Base-by-base conservation (phyloP, 1,140 invertebrate species). In the Sycophaga agraensis region DNA sequence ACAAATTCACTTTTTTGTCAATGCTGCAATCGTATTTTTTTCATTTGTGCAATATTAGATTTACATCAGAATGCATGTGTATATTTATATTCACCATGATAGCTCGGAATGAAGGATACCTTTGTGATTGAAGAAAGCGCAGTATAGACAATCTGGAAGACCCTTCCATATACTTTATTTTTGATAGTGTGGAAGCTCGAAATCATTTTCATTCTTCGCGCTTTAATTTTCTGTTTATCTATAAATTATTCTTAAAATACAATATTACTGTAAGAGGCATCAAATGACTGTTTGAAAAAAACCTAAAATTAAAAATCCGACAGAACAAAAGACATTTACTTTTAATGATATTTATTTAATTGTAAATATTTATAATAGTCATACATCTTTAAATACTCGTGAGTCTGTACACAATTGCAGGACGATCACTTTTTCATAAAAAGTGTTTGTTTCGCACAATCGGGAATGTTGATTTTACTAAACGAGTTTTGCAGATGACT, bases 111-210 rank as follows among this genome's bases (percentile, higher is more conserved):
- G 42, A 68, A 67, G 65, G 63, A 70, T 66, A 67, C 69, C 67
- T 70, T 69, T 71, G 69, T 66, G 66, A 68, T 66, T 59, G 19
- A 54, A 39, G 24, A 62, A 62, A 64, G 51, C 53, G 49, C 55
- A 69, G 58, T 51, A 68, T 55, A 65, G 59, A 66, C 65, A 65
- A 31, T 67, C 56, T 71, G 75, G 73, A 77, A 77, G 72, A 78
- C 73, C 68, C 74, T 76, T 76, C 75, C 75, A 72, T 57, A 54
- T 31, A 12, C 66, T 70, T 59, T 39, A 56, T 64, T 69, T 72
- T 73, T 56, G 61, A 70, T 64, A 66, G 70, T 67, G 54, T 63
- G 72, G 70, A 73, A 72, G 69, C 70, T 75, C 68, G 53, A 55
- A 69, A 66, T 67, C 42, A 54, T 61, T 54, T 61, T 34, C 43